Conservation (phyloP, 2,888 invertebrate species). For the Steinernema hermaphroditum region DNA sequence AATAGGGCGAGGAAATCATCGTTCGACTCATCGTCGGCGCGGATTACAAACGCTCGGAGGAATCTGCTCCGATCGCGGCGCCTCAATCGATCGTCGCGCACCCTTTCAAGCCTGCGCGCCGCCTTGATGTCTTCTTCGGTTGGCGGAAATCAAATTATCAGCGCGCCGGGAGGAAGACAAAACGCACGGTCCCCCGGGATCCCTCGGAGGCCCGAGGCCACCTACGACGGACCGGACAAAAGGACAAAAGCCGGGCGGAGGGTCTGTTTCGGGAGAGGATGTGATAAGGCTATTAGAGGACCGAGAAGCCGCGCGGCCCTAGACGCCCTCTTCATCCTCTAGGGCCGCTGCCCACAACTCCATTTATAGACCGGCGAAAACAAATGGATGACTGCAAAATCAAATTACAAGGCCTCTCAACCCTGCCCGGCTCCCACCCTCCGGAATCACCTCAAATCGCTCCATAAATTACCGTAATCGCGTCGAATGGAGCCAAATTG, state of each 20-base stretch:
- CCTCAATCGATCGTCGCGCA: neutral
- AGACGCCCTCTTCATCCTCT: conserved; percentile 16
- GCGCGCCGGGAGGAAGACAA: conserved; percentile 3
- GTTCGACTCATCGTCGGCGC: neutral
- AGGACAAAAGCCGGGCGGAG: conserved; percentile 32
- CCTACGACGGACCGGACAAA: conserved; percentile 1
- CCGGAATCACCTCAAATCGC: neutral
- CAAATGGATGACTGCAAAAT: conserved; percentile 14
- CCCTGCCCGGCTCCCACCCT: neutral
- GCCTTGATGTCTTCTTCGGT: neutral
- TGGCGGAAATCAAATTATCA: conserved; percentile 17
- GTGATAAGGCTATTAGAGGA: conserved; percentile 12
- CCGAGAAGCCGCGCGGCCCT: neutral
- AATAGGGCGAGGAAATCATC: neutral
- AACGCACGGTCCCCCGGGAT: neutral
- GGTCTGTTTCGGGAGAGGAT: conserved; percentile 15
- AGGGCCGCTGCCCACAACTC: neutral
- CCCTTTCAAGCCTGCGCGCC: neutral
- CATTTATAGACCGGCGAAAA: conserved; percentile 10
- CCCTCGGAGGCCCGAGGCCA: conserved; percentile 1
- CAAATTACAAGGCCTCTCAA: conserved; percentile 8
- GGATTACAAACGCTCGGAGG: neutral
- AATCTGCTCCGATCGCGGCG: neutral
- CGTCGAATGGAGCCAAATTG: neutral
- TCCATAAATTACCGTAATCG: conserved; percentile 24